These are phyloP conservation scores for Dolichallabes microphthalmus DNA, from an alignment of 2,113 vertebrate species.

Conservation along the genomic window DNA sequence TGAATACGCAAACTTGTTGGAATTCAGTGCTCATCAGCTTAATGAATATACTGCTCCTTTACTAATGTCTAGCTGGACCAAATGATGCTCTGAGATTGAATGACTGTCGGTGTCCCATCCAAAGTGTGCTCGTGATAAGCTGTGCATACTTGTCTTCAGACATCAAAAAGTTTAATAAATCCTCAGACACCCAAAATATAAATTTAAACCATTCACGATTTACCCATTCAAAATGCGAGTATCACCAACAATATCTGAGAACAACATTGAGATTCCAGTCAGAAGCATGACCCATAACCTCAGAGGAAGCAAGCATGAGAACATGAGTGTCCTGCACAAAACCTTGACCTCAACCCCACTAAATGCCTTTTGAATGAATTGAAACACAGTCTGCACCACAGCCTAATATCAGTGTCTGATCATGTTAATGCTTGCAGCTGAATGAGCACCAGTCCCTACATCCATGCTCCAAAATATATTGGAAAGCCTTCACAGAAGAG, in stretches of 20 bases:
- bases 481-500: neutral
- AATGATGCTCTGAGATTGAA: neutral
- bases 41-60: neutral
- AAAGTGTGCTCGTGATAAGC: neutral
- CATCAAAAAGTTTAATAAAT: neutral
- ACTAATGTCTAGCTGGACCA: neutral
- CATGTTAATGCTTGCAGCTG: neutral
- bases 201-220: neutral
- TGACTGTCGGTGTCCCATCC: neutral
- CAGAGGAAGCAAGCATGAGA: neutral
- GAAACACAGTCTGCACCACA: neutral
- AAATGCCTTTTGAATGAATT: neutral
- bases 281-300: neutral
- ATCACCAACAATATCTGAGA: neutral
- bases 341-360: neutral
- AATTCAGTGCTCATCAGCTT: neutral
- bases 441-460: neutral
- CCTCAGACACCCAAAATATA: neutral
- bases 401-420: neutral
- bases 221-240: neutral
- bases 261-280: neutral
- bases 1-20: slow-evolving; percentile 49
- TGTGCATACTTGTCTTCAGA: neutral
- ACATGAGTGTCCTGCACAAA: neutral
- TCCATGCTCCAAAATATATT: neutral